phyloP scores from a whole-genome alignment of 37 sponge, comb jelly and placozoan species.

The Petrosia ficiformis region DNA sequence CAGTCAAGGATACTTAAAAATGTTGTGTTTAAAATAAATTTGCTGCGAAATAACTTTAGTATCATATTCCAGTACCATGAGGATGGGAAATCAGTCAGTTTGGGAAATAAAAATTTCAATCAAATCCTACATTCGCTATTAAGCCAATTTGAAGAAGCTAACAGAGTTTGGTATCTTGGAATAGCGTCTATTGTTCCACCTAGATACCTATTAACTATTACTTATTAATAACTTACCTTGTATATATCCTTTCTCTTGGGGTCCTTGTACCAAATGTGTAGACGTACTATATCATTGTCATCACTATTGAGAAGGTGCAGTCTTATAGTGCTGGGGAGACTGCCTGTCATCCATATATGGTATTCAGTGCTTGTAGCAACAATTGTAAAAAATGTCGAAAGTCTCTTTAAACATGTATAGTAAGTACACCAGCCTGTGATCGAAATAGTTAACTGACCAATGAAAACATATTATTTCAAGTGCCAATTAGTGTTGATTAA shows the following conservation, averaged over 20 bases:
- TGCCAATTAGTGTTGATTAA: no score
- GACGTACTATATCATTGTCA: constrained; percentile 34
- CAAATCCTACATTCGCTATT: no score
- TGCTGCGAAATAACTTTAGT: no score
- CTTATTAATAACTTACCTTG: constrained; percentile 23
- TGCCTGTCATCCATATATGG: constrained; percentile 77
- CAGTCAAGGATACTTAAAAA: no score
- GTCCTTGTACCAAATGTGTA: constrained; percentile 75
- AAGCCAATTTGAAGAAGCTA: no score
- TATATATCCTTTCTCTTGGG: constrained; percentile 80
- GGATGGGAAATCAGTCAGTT: no score
- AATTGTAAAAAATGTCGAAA: constrained; percentile 84
- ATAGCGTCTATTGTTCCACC: no score
- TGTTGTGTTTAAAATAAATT: no score
- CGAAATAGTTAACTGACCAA: background rate
- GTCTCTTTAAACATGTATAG: constrained; percentile 87
- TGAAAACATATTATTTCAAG: background rate
- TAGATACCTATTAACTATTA: no score
- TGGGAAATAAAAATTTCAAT: no score
- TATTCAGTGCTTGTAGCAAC: constrained; percentile 67
- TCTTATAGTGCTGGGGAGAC: constrained; percentile 49
- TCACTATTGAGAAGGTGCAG: constrained; percentile 79
- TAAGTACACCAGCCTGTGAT: constrained; percentile 84
- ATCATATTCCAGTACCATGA: no score
- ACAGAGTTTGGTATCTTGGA: no score